These are phyloP conservation scores for Atta texana DNA, from an alignment of 1,140 invertebrate species.

Conservation along the genomic window DNA sequence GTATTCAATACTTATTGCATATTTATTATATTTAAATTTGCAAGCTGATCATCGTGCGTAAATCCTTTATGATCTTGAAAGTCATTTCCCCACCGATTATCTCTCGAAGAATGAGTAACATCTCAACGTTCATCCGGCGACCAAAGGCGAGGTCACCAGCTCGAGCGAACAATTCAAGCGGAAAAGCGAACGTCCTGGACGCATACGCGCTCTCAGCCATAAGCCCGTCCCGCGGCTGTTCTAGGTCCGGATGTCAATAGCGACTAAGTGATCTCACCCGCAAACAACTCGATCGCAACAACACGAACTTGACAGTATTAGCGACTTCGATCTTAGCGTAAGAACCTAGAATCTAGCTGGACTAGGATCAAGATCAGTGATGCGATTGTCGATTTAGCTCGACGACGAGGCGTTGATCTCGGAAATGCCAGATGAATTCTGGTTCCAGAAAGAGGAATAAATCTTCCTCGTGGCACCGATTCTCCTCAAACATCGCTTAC, in stretches of 20 bases:
- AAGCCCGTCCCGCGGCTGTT: slow-evolving; percentile 3
- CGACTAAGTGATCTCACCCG: slow-evolving; percentile 7
- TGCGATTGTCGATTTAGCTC: slow-evolving; percentile 41
- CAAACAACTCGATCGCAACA: not conserved
- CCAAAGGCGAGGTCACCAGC: slow-evolving; percentile 1
- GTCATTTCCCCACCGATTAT: slow-evolving; percentile 33
- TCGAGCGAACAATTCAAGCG: slow-evolving; percentile 50
- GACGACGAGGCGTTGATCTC: not conserved
- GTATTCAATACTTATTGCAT: no score
- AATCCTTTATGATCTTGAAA: not conserved
- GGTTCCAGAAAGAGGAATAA: slow-evolving; percentile 24
- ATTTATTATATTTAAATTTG: not conserved
- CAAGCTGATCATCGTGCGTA: not conserved
- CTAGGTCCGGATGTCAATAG: slow-evolving; percentile 10
- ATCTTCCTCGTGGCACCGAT: slow-evolving; percentile 15
- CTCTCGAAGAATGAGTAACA: slow-evolving; percentile 22
- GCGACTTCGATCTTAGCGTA: slow-evolving; percentile 17
- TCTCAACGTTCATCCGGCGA: slow-evolving; percentile 19
- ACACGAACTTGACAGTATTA: slow-evolving; percentile 14
- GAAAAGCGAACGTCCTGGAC: slow-evolving; percentile 38
- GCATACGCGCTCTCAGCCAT: slow-evolving; percentile 8
- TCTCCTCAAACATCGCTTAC: slow-evolving; percentile 3
- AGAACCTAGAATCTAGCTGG: slow-evolving; percentile 5
- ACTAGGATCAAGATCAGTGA: slow-evolving; percentile 14
- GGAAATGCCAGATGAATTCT: slow-evolving; percentile 6